A percentile compares a stretch with the other conserved stretches of the same genome.
Evolutionary conservation across 2,113 vertebrate genomes (phyloP).

Genomic region (Tinamus guttatus): DNA sequence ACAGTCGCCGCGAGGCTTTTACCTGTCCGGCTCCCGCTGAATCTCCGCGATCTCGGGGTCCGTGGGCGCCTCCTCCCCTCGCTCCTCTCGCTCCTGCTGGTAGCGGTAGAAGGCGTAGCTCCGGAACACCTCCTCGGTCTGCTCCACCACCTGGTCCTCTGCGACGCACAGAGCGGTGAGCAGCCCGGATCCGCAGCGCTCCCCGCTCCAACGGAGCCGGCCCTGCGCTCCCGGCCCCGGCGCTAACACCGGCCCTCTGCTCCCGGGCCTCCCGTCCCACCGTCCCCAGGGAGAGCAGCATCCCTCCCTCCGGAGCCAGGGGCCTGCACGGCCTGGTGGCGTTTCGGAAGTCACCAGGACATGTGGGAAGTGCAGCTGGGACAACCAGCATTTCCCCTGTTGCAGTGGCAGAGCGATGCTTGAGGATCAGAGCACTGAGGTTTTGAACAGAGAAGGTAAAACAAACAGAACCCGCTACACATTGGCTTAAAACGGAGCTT

Average conservation of each 20-base stretch:
- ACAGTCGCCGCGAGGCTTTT: background rate
- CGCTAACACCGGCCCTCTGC: too few relatives aligned
- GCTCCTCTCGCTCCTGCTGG: constrained; percentile 74
- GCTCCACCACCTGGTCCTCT: constrained; percentile 77
- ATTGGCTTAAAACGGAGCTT: too few relatives aligned
- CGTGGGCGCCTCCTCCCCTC: constrained; percentile 40
- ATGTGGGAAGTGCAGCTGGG: background rate
- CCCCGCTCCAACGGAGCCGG: too few relatives aligned
- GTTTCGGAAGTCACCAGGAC: background rate
- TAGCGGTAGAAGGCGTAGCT: constrained; percentile 80
- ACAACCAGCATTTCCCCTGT: background rate
- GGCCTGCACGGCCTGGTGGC: background rate
- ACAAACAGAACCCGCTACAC: background rate
- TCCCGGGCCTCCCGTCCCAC: too few relatives aligned
- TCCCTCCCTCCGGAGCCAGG: too few relatives aligned
- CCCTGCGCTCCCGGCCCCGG: too few relatives aligned
- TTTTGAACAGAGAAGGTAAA: background rate
- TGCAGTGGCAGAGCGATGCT: background rate
- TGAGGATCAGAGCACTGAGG: background rate
- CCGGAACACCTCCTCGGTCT: constrained; percentile 80
- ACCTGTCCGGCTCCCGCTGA: constrained; percentile 68
- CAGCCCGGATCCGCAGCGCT: background rate
- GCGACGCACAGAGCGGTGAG: background rate
- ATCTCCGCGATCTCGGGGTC: constrained; percentile 78
- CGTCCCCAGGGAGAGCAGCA: too few relatives aligned